Evolutionary conservation across 2,797 vertebrate species (phyloP).

Genomic region (Diplodus sargus): DNA sequence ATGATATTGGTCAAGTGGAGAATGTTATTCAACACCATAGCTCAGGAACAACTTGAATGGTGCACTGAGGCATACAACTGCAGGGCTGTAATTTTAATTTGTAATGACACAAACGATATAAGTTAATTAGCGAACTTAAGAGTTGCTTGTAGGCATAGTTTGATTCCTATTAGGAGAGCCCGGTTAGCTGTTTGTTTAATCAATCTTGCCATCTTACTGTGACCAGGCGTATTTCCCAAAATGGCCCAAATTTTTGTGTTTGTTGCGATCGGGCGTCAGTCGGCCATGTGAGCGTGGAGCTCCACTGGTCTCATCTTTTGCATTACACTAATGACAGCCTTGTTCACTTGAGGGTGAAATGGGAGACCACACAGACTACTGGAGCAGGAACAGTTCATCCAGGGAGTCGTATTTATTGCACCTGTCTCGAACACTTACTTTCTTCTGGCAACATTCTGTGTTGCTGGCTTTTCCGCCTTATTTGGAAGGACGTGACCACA

Average conservation of each 20-base stretch:
- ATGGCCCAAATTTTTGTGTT: background rate
- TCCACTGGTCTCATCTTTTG: conserved; percentile 35
- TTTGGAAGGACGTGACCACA: conserved; percentile 45
- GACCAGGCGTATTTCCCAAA: background rate
- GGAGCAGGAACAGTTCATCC: conserved; percentile 39
- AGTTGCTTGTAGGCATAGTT: background rate
- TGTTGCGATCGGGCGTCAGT: conserved; percentile 7
- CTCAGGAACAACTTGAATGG: no score
- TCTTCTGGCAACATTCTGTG: conserved; percentile 35
- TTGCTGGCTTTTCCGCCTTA: conserved; percentile 53
- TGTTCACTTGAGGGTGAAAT: conserved; percentile 63
- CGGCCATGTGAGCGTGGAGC: background rate
- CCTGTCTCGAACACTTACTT: conserved; percentile 33
- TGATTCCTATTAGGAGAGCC: background rate
- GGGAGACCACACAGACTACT: conserved; percentile 53
- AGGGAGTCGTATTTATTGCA: conserved; percentile 45
- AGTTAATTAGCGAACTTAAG: background rate
- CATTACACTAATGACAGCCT: conserved; percentile 47
- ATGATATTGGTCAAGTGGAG: no score
- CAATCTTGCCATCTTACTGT: background rate
- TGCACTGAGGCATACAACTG: no score
- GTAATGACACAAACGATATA: background rate
- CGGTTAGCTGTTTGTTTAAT: background rate
- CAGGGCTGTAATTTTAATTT: background rate
- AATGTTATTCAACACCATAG: no score